Conservation (phyloP, 1,140 invertebrate species). For the Lasaia peninsularis region DNA sequence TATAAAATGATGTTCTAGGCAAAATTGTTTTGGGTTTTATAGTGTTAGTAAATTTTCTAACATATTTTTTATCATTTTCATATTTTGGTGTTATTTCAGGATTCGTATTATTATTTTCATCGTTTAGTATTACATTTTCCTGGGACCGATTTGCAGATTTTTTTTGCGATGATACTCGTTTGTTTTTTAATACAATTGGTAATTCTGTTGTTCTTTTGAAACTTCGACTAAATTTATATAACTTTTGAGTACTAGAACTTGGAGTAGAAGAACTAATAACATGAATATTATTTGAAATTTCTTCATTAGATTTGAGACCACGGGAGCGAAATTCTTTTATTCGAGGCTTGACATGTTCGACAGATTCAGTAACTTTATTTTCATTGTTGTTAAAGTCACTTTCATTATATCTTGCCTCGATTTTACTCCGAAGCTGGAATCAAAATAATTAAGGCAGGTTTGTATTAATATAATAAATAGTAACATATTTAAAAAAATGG, state of each 20-base stretch:
- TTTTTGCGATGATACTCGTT: slow-evolving; percentile 30
- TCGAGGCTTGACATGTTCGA: slow-evolving; percentile 33
- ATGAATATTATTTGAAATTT: slow-evolving; percentile 21
- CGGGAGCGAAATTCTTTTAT: slow-evolving; percentile 42
- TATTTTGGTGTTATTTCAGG: slow-evolving; percentile 26
- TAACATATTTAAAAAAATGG: not conserved
- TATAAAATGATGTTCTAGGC: slow-evolving; percentile 59
- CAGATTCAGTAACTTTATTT: slow-evolving; percentile 28
- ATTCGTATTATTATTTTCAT: slow-evolving; percentile 21
- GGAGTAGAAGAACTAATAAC: slow-evolving; percentile 23
- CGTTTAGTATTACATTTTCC: not conserved
- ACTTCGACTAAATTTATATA: slow-evolving; percentile 60
- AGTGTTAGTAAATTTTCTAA: slow-evolving; percentile 24
- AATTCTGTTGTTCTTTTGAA: slow-evolving; percentile 45
- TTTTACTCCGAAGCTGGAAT: slow-evolving; percentile 45
- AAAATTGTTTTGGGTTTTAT: slow-evolving; percentile 36
- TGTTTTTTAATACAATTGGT: slow-evolving; percentile 18
- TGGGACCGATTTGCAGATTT: slow-evolving; percentile 4
- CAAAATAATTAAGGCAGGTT: slow-evolving; percentile 3
- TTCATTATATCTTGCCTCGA: slow-evolving; percentile 29
- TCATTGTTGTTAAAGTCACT: slow-evolving; percentile 34
- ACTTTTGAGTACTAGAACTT: slow-evolving; percentile 36
- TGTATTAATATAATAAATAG: not conserved
- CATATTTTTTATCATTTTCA: slow-evolving; percentile 25
- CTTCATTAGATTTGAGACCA: slow-evolving; percentile 41